These are phyloP conservation scores for Gymnopithys bicolor DNA, from an alignment of 2,797 vertebrate genomes.

Conservation along the genomic window DNA sequence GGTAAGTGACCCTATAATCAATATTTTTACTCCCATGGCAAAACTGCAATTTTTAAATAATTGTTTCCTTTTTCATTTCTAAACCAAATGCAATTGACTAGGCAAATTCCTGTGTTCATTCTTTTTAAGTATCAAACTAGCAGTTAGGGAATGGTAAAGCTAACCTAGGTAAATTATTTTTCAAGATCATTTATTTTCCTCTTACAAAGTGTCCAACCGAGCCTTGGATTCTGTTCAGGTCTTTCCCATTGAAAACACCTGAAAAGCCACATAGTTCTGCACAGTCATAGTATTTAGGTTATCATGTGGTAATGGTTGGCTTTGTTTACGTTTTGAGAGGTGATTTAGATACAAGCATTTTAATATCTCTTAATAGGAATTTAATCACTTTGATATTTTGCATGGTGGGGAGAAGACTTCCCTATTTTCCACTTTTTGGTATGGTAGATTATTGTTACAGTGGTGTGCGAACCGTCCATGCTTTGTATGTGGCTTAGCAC, in stretches of 20 bases:
- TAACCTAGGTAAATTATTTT: slow-evolving; percentile 50
- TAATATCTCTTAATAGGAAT: slow-evolving; percentile 77
- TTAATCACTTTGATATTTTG: slow-evolving; percentile 83
- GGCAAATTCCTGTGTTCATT: slow-evolving; percentile 55
- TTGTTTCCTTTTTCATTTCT: slow-evolving; percentile 71
- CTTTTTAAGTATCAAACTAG: slow-evolving; percentile 45
- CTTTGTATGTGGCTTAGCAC: slow-evolving; percentile 97
- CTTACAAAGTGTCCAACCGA: slow-evolving; percentile 40
- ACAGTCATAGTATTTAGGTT: background rate
- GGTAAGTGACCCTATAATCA: slow-evolving; percentile 87
- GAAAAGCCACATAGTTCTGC: slow-evolving; percentile 53
- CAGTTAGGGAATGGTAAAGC: slow-evolving; percentile 43
- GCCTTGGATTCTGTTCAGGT: slow-evolving; percentile 56
- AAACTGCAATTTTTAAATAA: slow-evolving; percentile 70
- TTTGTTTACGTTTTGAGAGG: slow-evolving; percentile 73
- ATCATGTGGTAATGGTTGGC: slow-evolving; percentile 46
- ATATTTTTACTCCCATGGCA: slow-evolving; percentile 75
- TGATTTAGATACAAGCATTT: slow-evolving; percentile 49
- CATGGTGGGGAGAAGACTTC: slow-evolving; percentile 62
- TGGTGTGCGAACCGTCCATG: slow-evolving; percentile 85
- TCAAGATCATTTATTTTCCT: background rate
- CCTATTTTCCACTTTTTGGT: slow-evolving; percentile 83
- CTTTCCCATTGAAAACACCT: slow-evolving; percentile 52
- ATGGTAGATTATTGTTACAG: slow-evolving; percentile 86
- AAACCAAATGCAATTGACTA: slow-evolving; percentile 57